Percentiles rank a stretch among this genome's conserved stretches.
Conservation (phyloP, 1,140 invertebrate genomes). For the Chelonus insularis region DNA sequence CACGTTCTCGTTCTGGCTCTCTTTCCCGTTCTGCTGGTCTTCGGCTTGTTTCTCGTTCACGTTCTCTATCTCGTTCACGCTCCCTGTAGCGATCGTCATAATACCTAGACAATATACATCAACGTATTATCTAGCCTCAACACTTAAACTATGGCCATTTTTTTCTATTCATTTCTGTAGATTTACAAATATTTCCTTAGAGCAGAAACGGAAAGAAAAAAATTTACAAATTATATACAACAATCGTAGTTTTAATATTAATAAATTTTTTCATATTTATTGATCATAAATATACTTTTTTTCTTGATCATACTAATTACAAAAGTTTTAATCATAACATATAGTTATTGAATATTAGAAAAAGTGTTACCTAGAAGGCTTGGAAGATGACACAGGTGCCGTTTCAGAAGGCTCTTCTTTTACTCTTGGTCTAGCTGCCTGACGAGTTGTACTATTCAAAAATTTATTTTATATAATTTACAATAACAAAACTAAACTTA, state of each 20-base stretch:
- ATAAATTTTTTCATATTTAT: too few relatives aligned
- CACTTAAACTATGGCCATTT: slow-evolving; percentile 9
- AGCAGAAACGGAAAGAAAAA: too few relatives aligned
- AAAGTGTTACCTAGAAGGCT: slow-evolving; percentile 62
- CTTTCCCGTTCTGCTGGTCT: slow-evolving; percentile 61
- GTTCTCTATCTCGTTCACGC: slow-evolving; percentile 60
- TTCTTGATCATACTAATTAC: too few relatives aligned
- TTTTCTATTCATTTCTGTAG: too few relatives aligned
- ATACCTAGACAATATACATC: slow-evolving; percentile 64
- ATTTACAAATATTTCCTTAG: too few relatives aligned
- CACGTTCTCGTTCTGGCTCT: slow-evolving; percentile 64
- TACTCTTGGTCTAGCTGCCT: slow-evolving; percentile 61
- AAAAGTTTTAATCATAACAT: too few relatives aligned
- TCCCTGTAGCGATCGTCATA: slow-evolving; percentile 82
- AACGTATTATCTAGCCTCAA: slow-evolving; percentile 39
- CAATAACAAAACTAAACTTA: too few relatives aligned
- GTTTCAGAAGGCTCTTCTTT: slow-evolving; percentile 62
- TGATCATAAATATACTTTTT: too few relatives aligned
- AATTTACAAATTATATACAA: too few relatives aligned
- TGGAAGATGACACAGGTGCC: slow-evolving; percentile 62
- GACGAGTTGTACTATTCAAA: slow-evolving; percentile 69
- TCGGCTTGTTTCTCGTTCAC: slow-evolving; percentile 55
- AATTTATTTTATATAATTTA: slow-evolving; percentile 58
- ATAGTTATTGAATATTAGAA: too few relatives aligned
- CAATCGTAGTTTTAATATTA: too few relatives aligned